Percentiles rank a stretch among this genome's conserved stretches.
Conservation (phyloP, 2,797 vertebrate genomes). For the Acridotheres tristis region DNA sequence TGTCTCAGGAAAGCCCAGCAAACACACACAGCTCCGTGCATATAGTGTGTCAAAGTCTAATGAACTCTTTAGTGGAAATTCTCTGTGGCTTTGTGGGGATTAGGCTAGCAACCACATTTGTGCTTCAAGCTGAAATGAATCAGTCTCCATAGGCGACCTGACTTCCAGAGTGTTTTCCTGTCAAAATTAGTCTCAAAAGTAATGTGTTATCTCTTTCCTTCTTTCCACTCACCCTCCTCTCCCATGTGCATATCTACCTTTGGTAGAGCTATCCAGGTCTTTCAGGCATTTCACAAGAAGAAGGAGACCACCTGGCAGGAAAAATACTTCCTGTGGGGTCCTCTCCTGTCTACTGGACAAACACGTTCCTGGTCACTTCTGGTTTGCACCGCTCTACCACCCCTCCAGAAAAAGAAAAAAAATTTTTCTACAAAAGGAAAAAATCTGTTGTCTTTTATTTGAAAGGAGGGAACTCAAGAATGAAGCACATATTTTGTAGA, state of each 20-base stretch:
- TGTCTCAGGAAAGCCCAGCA: background rate
- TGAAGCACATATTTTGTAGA: background rate
- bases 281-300: background rate
- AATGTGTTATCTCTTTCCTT: background rate
- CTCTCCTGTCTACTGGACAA: background rate
- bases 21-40: background rate
- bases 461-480: background rate
- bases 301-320: background rate
- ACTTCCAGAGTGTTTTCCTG: background rate
- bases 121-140: constrained; percentile 25
- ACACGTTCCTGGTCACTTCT: background rate
- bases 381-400: background rate
- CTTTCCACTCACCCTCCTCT: background rate
- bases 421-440: background rate
- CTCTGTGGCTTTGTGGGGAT: constrained; percentile 42
- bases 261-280: background rate
- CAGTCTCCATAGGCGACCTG: background rate
- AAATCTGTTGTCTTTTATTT: background rate
- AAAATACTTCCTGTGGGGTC: background rate
- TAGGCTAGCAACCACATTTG: constrained; percentile 20
- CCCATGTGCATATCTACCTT: background rate
- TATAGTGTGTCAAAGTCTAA: constrained; percentile 29
- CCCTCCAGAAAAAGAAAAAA: rapidly evolving
- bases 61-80: constrained; percentile 26
- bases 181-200: background rate